phyloP scores from a whole-genome alignment of 2,113 vertebrate species.

The Arothron firmamentum region DNA sequence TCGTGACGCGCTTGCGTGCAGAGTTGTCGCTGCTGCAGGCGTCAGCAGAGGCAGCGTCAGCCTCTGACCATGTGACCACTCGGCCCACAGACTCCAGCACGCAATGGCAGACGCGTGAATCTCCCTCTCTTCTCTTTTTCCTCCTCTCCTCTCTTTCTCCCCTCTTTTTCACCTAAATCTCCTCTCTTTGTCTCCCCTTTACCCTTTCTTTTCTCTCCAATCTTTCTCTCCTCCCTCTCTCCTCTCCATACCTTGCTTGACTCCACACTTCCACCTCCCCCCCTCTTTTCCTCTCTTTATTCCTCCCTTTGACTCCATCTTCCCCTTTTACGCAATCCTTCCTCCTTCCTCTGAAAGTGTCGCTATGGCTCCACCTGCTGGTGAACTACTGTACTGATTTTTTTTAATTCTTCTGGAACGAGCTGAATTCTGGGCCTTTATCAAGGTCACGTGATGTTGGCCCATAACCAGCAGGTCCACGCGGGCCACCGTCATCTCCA shows the following conservation, averaged over 20 bases:
- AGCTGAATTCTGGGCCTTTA: neutral
- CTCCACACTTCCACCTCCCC: rapidly evolving
- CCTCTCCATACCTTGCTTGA: neutral
- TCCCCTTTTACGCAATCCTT: neutral
- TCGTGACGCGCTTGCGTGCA: too few species aligned
- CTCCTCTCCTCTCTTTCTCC: neutral
- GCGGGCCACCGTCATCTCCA: too few species aligned
- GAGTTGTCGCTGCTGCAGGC: too few species aligned
- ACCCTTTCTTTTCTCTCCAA: too few species aligned
- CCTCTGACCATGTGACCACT: too few species aligned
- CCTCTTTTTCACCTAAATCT: neutral
- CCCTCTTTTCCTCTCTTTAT: too few species aligned
- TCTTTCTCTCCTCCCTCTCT: neutral
- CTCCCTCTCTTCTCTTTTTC: neutral
- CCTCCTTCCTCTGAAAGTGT: neutral
- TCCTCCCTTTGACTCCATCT: neutral
- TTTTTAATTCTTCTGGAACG: neutral
- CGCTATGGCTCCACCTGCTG: neutral
- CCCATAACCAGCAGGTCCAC: too few species aligned
- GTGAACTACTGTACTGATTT: neutral
- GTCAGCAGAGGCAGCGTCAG: too few species aligned
- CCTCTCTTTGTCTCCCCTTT: neutral
- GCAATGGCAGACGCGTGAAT: neutral
- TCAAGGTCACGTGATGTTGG: too few species aligned
- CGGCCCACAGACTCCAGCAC: too few species aligned